Evolutionary conservation across 2,113 vertebrate genomes (phyloP), one percentile per base, ranked within the genome.

Genomic region (Platysteira castanea): DNA sequence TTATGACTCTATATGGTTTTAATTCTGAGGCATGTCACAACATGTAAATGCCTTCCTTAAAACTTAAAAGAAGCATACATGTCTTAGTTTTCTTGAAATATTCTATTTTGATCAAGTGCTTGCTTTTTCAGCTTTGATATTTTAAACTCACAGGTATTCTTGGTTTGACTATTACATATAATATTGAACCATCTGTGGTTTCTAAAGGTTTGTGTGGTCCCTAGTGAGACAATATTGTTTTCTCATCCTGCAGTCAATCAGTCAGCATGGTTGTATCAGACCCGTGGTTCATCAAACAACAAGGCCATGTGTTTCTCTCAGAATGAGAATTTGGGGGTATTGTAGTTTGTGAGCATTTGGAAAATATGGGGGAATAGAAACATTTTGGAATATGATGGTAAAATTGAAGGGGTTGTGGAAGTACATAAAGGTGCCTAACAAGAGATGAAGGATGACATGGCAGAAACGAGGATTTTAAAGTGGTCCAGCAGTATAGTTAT

Each of bases 401-500:
- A 84, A 84, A 53, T 27, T 67, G 23, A 74, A 86, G 18, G 61
- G 27, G 9, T 10, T 56, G 4, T 59, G 24, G 28, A 64, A 21
- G 8, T n/a, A n/a, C 28, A 27, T 26, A 68, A 1, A 2, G 3
- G 16, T 64, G 41, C 7, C 11, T 37, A 67, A 30, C 7, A 35
- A 54, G 15, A 37, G 2, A 30, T 18, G 21, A 77, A 68, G 12
- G 6, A 39, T 53, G 42, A 42, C 10, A 19, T 44, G 16, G 26
- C 12, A 91, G 70, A 82, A 68, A 50, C 16, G 15, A 2, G 5
- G 9, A n/a, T 39, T 87, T 78, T 46, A 33, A 57, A 73, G 44
- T 8, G 0, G 0, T 9, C 26, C 21, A 53, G 15, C 35, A 14
- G 6, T 24, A 37, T 17, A 61, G 30, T 7, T 63, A 16, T 12